Base-by-base conservation (phyloP, 2,888 invertebrate genomes). In the Epiblema foenella region DNA sequence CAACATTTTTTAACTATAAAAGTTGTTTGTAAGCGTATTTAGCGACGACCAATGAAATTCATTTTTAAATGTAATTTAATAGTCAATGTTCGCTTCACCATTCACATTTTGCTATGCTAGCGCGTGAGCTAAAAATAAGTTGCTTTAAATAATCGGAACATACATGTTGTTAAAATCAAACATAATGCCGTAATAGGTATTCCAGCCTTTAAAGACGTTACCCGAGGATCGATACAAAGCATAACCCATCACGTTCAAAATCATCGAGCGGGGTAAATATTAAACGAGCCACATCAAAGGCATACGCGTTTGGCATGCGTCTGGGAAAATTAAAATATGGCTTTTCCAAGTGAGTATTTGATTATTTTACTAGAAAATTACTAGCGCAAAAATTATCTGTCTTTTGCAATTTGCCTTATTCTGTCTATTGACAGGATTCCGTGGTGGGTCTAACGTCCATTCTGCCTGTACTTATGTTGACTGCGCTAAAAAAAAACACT, bases 261-360 rank as follows among this genome's bases (percentile, higher is more conserved):
- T 52, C 64, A 54, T 7, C 24, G 37, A 37, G n/a, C 39, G n/a
- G 64, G 60, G 20, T 9, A 52, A 52, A 64, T 51, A 52, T 64
- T 64, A 64, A 64, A 64, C 33, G 24, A 52, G 37, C 52, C 52
- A 64, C 64, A 64, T 64, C 64, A 64, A 64, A 64, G 63, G 4
- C 18, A 9, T 12, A 39, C 33, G n/a, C 52, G 64, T 24, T 52
- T 20, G 15, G 20, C 20, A 18, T 20, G 33, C 20, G 52, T 54
- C 51, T 63, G 37, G 15, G 20, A 18, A 63, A 63, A 63, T 56
- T 56, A n/a, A 24, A 29, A 56, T 29, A 56, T 52, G 63, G 37
- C 62, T 52, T 63, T 63, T 12, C 12, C 20, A n/a, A 37, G 37
- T 39, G 20, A 52, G 12, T 49, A 4, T n/a, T 8, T n/a, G n/a